Base-by-base conservation (phyloP, 2,113 vertebrate species). In the Sceloporus tristichus region DNA sequence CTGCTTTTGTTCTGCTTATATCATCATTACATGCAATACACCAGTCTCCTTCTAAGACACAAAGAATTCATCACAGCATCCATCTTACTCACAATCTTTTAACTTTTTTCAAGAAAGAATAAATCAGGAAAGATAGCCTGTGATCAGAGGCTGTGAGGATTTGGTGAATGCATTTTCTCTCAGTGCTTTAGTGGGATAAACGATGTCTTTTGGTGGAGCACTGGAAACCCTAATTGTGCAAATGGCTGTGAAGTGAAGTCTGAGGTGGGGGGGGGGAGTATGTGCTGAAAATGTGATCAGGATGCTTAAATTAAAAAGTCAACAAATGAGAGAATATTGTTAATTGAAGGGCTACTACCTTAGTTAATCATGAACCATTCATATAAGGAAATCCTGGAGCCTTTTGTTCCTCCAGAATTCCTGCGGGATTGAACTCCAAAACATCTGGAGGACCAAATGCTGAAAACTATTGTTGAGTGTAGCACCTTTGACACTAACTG, bases 231-330 rank as follows among this genome's bases (percentile, higher is more conserved):
- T 3, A 66, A 59, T 40, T 59, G 42, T 29, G n/a, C 11, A 77
- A 40, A 77, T 84, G 23, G 48, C 10, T 76, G 54, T 16, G 19
- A 76, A 14, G 48, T 83, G 14, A 53, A 48, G 42, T 38, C 74
- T 18, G 0, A 66, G 48, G 18, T 56, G 10, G 14, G 59, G 38
- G 40, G 9, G 62, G 42, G 14, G 38, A 2, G 1, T 85, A 25
- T 65, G 56, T 21, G 9, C 56, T 85, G 56, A 77, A 85, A 85
- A 85, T 77, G 40, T 59, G n/a, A 29, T 76, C 29, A 25, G 54
- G 53, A 78, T 59, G 78, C 75, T 9, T 59, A 66, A 78, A 85
- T 68, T 18, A 78, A n/a, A 59, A 62, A 23, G 38, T 66, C 25
- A 85, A 1, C 38, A 65, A 66, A 38, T 40, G 11, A 68, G 27